Percentiles rank a stretch among this genome's conserved stretches.
Conservation (phyloP, 2,797 vertebrate genomes). For the Girardinus metallicus region DNA sequence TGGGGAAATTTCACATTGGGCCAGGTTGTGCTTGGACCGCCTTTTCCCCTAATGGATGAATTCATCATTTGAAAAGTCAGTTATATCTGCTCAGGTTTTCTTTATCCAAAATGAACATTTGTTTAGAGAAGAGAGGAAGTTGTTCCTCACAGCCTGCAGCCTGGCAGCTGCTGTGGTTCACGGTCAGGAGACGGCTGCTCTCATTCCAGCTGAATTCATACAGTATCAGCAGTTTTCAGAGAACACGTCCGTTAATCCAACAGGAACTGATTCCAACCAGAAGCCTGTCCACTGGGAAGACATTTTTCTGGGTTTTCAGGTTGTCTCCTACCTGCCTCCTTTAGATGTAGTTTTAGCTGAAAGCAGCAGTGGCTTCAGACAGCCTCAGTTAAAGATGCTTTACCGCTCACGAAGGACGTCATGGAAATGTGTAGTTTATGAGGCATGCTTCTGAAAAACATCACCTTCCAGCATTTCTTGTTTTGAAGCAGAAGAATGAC, state of each 20-base stretch:
- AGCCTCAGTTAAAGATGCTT: not conserved
- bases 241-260: not conserved
- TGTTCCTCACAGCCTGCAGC: not conserved
- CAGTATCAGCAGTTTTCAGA: not conserved
- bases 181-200: not conserved
- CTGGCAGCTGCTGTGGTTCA: not conserved
- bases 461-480: constrained; percentile 29
- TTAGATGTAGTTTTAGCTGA: constrained; percentile 14
- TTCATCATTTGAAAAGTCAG: not conserved
- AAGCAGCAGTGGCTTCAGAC: constrained; percentile 16
- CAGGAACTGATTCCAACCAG: not conserved
- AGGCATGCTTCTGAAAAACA: constrained; percentile 38
- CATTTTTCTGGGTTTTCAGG: not conserved
- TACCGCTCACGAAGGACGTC: not conserved
- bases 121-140: not conserved
- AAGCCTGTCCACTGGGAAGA: not conserved
- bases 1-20: not conserved
- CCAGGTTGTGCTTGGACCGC: not conserved
- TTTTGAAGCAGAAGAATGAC: constrained; percentile 45
- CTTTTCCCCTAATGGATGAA: not conserved
- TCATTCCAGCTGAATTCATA: not conserved
- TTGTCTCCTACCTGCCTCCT: not conserved
- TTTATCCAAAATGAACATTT: not conserved
- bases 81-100: not conserved
- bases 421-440: constrained; percentile 23